These are phyloP conservation scores for Caenorhabditis japonica DNA, from an alignment of 2,888 invertebrate species.

Conservation along the genomic window DNA sequence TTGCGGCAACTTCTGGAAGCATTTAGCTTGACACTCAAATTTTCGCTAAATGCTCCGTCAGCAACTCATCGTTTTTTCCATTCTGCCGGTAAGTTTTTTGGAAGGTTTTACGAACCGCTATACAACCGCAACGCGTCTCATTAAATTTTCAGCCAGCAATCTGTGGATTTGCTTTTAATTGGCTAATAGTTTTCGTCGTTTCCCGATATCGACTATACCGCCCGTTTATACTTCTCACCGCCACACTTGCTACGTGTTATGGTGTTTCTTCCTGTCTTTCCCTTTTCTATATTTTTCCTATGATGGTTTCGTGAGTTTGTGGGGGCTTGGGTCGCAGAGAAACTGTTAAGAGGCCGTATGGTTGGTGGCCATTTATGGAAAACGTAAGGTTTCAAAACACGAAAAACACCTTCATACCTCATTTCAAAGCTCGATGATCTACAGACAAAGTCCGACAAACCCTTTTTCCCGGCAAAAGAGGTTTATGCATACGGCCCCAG, in stretches of 20 bases:
- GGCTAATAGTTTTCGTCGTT: constrained; percentile 20
- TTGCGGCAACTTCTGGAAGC: too few relatives aligned
- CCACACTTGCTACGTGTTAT: constrained; percentile 20
- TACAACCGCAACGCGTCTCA: too few relatives aligned
- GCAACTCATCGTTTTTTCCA: constrained; percentile 14
- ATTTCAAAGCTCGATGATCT: too few relatives aligned
- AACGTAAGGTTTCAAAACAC: too few relatives aligned
- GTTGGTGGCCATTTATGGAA: too few relatives aligned
- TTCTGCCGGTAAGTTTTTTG: constrained; percentile 15
- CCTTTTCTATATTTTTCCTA: constrained; percentile 6
- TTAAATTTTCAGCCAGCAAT: constrained; percentile 7
- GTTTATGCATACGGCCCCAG: too few relatives aligned
- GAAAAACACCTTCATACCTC: too few relatives aligned
- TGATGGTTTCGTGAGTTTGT: constrained; percentile 25
- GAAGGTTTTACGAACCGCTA: neutral
- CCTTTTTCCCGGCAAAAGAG: too few relatives aligned
- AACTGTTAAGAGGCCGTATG: too few relatives aligned
- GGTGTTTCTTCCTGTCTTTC: neutral
- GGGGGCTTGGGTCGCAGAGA: too few relatives aligned
- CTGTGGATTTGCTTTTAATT: constrained; percentile 19
- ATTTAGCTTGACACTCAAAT: neutral
- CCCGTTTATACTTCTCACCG: constrained; percentile 24
- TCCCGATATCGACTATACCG: constrained; percentile 21
- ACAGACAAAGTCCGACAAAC: too few relatives aligned
- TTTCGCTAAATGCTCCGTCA: constrained; percentile 9